Base-by-base conservation (phyloP, 2,888 invertebrate species). In the Andrena marginata region DNA sequence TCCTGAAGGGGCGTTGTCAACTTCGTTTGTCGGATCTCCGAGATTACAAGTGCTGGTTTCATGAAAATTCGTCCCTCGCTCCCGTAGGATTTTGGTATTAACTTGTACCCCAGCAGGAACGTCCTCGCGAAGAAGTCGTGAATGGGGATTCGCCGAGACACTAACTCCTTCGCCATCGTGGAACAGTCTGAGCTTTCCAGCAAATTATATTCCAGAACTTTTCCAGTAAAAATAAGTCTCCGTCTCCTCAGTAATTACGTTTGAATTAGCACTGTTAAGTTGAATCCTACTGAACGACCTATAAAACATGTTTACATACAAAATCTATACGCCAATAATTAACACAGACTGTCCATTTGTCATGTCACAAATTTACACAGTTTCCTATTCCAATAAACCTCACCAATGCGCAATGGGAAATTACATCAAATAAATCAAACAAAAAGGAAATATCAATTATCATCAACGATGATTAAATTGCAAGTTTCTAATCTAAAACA, bases 11-110 rank as follows among this genome's bases (percentile, higher is more conserved):
- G 64, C 42, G 63, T 63, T 76, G 71, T 82, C 82, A 63, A 72
- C 82, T 74, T 74, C 74, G 68, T 74, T 67, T 71, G 68, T 71
- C 59, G 68, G 72, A 82, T 82, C 77, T 68, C 81, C 23, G 51
- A 68, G 77, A 76, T 82, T 71, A 67, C 76, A 73, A 77, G 71
- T 69, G 69, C 64, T 33, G 51, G 56, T 77, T 82, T 54, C 71
- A 62, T 67, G 82, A 82, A 81, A 75, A 81, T 59, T 51, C 51
- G 33, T 35, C 65, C 65, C 59, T 48, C 54, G 48, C 23, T 67
- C 62, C 33, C 49, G 42, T 56, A 67, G 48, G 62, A 80, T 67
- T 62, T 60, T 65, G 42, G 65, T 67, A 75, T 70, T 63, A 80
- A 82, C 23, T 71, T 49, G 59, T 65, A 59, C 26, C 26, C 42